phyloP scores from a whole-genome alignment of 2,888 invertebrate genomes.

The Balanococcus diminutus region DNA sequence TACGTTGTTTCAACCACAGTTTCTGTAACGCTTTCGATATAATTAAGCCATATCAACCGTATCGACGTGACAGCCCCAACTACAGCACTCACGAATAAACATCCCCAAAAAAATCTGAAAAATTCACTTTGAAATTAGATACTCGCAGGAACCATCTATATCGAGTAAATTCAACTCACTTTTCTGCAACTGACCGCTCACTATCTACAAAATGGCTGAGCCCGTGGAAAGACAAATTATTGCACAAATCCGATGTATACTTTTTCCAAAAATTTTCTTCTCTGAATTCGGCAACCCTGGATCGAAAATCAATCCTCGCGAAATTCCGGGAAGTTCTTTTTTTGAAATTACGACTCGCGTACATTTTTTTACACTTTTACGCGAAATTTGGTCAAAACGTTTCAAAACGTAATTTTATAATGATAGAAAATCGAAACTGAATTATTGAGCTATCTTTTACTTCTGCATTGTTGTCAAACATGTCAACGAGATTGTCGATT shows the following conservation, averaged over 20 bases:
- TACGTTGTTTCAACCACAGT: constrained; percentile 60
- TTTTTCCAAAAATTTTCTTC: constrained; percentile 53
- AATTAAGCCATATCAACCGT: constrained; percentile 52
- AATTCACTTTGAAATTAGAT: no score
- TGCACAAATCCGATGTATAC: constrained; percentile 57
- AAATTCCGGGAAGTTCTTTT: background rate
- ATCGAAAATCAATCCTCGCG: background rate
- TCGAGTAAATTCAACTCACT: constrained; percentile 50
- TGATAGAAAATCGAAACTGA: no score
- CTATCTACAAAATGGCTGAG: constrained; percentile 57
- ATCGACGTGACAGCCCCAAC: constrained; percentile 54
- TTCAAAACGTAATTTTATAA: no score
- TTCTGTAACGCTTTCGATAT: constrained; percentile 57
- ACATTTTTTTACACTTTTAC: background rate
- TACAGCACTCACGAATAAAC: constrained; percentile 42
- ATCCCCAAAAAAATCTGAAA: constrained; percentile 56
- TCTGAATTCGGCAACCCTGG: background rate
- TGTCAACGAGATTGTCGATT: background rate
- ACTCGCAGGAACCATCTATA: background rate
- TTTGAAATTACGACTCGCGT: background rate
- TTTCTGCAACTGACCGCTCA: constrained; percentile 56
- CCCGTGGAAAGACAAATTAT: constrained; percentile 58
- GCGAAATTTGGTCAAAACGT: no score
- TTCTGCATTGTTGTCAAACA: no score
- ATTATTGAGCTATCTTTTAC: no score